Base-by-base conservation (phyloP, 2,888 invertebrate species). In the Eudasyphora cyanicolor region DNA sequence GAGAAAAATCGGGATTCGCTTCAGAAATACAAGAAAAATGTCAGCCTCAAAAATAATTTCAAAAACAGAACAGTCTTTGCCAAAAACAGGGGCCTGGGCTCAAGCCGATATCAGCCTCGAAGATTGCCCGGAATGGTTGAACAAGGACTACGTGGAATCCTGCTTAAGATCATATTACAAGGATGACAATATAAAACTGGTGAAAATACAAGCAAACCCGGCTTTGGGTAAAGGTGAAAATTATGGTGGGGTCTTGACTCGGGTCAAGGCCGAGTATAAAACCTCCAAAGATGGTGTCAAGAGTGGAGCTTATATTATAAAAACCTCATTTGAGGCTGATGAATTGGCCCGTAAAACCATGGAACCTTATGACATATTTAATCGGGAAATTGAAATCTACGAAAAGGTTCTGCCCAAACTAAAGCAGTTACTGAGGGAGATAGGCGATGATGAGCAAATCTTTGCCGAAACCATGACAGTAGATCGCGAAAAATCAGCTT, bases 371-470 rank as follows among this genome's bases (percentile, higher is more conserved):
- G 90, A 92, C 42, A 89, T 91, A n/a, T 92, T 90, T 82, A 89
- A 91, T 79, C 88, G 91, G 5, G 92, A 92, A 85, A 91, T 92
- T 87, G 86, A 88, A 6, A 87, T 92, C 19, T 92, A 92, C 62
- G 88, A 90, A 60, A 87, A 88, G 27, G 86, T 92, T 4, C 85
- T 92, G 67, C 92, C 92, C 0, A 89, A 90, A 57, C 79, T 92
- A 2, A 90, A 89, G n/a, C 79, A 83, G 0, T 69, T 91, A 6
- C 82, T 92, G 0, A 57, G 84, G 4, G 89, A 90, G 76, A 89
- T 89, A 0, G 80, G 82, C 0, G 90, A 91, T 69, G 69, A 83
- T 0, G 91, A 91, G 17, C 86, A 90, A 74, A 87, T 92, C 75
- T 91, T 91, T 82, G 90, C 92, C 1, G 88, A 89, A 35, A 89